A percentile compares a stretch with the other conserved stretches of the same genome.
phyloP scores from a whole-genome alignment of 1,140 invertebrate genomes.

The Venturia canescens region DNA sequence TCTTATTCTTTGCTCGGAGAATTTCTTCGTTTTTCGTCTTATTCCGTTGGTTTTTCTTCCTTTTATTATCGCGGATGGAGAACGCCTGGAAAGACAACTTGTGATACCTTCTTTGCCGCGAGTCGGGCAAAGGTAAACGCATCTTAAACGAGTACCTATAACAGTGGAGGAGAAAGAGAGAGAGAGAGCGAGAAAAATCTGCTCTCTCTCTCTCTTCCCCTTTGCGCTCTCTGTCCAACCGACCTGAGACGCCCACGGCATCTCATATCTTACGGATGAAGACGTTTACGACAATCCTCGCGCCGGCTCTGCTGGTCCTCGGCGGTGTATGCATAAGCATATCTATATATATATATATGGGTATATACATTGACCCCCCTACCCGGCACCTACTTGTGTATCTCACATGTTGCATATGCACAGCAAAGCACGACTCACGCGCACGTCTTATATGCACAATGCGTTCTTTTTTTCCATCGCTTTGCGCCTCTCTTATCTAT shows the following conservation, averaged over 20 bases:
- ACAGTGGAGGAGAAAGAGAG: slow-evolving; percentile 43
- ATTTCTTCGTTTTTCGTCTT: slow-evolving; percentile 39
- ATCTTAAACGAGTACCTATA: slow-evolving; percentile 64
- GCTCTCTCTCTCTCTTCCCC: background rate
- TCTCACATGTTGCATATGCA: slow-evolving; percentile 39
- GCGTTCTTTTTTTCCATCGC: slow-evolving; percentile 38
- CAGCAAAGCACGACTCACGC: slow-evolving; percentile 30
- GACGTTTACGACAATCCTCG: slow-evolving; percentile 75
- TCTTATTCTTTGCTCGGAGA: slow-evolving; percentile 35
- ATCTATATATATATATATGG: background rate
- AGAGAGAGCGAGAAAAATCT: background rate
- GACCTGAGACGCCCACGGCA: slow-evolving; percentile 63
- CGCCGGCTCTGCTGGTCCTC: slow-evolving; percentile 49
- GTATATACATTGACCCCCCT: background rate
- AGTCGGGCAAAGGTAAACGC: slow-evolving; percentile 62
- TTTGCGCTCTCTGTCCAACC: slow-evolving; percentile 44
- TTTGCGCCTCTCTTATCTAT: slow-evolving; percentile 37
- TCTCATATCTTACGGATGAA: slow-evolving; percentile 76
- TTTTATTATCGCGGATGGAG: slow-evolving; percentile 27
- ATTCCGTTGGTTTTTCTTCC: slow-evolving; percentile 53
- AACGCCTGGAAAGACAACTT: slow-evolving; percentile 26
- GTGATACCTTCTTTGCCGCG: slow-evolving; percentile 36
- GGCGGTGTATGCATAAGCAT: background rate
- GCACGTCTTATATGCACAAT: slow-evolving; percentile 33
- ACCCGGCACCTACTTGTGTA: slow-evolving; percentile 42